Base-by-base conservation (phyloP, 1,140 invertebrate species). In the Paraescarpia echinospica region DNA sequence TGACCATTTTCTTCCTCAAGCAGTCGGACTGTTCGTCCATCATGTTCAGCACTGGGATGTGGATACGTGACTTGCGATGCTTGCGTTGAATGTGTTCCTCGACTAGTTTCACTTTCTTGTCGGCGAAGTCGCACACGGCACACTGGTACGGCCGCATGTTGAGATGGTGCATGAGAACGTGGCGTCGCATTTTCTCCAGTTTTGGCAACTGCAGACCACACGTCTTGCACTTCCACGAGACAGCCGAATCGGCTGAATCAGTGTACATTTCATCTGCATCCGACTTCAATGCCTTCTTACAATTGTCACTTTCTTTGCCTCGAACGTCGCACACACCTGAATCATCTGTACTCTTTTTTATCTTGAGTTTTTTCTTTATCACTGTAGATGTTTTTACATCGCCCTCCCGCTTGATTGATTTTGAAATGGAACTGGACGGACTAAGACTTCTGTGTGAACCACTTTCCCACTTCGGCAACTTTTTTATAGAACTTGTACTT, bases 91-190 rank as follows among this genome's bases (percentile, higher is more conserved):
- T 77, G 59, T 77, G 59, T 31, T 77, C 59, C 27, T 77, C 59
- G 59, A 77, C 59, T 18, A 77, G 59, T 27, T 77, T 77, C 59
- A 77, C 59, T 77, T 77, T 77, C 59, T 31, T 77, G 1, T 77
- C 59, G 59, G 59, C 59, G 59, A 77, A 77, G 59, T 77, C 59
- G 59, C 59, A 77, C 59, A 77, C 59, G 59, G 59, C 59, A 77
- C 59, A 77, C 59, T 77, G 59, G 59, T 77, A 77, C 59, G 59
- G 59, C 59, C 59, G 59, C 0, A 27, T 77, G 59, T 77, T 77
- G 12, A 77, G 59, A 18, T 77, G 59, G 59, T 77, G 59, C 18
- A 31, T 77, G 59, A 77, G 59, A 27, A 77, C 22, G 59, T 77
- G 59, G 18, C 59, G 59, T 31, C 59, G 59, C 59, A 77, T 77